phyloP scores from a whole-genome alignment of 2,888 invertebrate genomes.

The Drosophila prostipennis region DNA sequence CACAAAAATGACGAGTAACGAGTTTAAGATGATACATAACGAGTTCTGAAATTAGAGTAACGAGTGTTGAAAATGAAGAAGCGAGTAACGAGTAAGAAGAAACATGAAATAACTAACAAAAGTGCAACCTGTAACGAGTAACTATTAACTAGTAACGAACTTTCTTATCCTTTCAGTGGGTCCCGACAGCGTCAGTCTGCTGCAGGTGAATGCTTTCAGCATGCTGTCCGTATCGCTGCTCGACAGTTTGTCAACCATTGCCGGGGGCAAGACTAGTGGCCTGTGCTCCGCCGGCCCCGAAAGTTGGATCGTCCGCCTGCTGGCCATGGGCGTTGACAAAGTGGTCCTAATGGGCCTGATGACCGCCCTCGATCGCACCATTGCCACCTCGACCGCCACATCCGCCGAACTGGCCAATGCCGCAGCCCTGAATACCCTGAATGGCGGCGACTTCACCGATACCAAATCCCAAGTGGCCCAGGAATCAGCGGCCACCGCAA shows the following conservation, averaged over 20 bases:
- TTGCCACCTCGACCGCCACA: conserved; percentile 2
- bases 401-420: conserved; percentile 17
- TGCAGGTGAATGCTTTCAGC: conserved; percentile 63
- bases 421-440: conserved; percentile 26
- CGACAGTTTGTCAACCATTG: conserved; percentile 56
- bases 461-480: not conserved
- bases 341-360: conserved; percentile 58
- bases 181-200: conserved; percentile 37
- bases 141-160: no score
- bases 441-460: conserved; percentile 7
- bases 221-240: conserved; percentile 57
- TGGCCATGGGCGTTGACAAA: conserved; percentile 61
- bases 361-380: conserved; percentile 56
- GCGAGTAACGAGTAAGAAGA: no score
- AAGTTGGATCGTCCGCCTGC: conserved; percentile 63
- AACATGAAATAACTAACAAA: no score
- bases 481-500: conserved; percentile 28
- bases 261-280: conserved; percentile 56
- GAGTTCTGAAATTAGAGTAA: no score
- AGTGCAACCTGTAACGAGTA: no score
- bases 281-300: conserved; percentile 59
- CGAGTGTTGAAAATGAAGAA: no score
- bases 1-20: no score
- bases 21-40: no score
- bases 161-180: conserved; percentile 48